phyloP scores from a whole-genome alignment of 2,888 invertebrate genomes.

The Leptinotarsa tumamoca region DNA sequence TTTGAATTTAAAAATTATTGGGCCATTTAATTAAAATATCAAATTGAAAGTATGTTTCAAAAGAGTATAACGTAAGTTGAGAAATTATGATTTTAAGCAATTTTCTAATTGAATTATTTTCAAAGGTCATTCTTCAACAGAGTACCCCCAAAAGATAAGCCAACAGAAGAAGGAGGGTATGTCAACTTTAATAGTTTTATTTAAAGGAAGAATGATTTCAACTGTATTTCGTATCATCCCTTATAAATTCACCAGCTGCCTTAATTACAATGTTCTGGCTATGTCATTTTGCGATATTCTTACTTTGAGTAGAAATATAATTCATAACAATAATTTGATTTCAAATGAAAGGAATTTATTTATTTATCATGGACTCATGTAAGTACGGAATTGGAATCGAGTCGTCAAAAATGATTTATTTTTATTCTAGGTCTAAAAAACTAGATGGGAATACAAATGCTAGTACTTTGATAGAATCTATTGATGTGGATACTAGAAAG shows the following conservation, averaged over 20 bases:
- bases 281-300: neutral
- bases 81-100: constrained; percentile 1
- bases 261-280: neutral
- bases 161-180: constrained; percentile 40
- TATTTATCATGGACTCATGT: neutral
- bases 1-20: neutral
- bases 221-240: neutral
- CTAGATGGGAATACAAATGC: neutral
- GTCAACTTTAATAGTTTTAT: constrained; percentile 27
- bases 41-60: constrained; percentile 56
- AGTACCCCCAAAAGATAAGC: constrained; percentile 28
- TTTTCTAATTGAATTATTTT: constrained; percentile 17
- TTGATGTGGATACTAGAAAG: neutral
- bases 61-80: constrained; percentile 61
- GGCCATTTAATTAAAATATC: neutral
- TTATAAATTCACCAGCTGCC: neutral
- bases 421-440: neutral
- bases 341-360: neutral
- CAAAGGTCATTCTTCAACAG: constrained; percentile 43
- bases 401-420: constrained; percentile 11
- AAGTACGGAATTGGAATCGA: neutral
- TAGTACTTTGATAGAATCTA: neutral
- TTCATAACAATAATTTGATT: neutral
- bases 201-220: neutral
- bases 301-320: neutral